Percentiles rank a stretch among this genome's conserved stretches.
Evolutionary conservation across 2,888 invertebrate genomes (phyloP).

Genomic region (Chalcosyrphus nemorum): DNA sequence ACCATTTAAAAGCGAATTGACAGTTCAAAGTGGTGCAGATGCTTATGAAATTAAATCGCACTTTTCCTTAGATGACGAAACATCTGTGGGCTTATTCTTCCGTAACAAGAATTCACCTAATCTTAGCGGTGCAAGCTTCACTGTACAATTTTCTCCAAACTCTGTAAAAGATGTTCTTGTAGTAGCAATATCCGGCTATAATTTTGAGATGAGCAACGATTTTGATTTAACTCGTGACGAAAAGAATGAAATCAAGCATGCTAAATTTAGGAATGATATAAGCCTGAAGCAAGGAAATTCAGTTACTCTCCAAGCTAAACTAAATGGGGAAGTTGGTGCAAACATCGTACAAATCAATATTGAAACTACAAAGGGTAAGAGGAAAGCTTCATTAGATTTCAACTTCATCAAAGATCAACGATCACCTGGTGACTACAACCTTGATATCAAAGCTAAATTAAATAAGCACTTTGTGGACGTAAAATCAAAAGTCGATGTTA

Average conservation of each 20-base stretch:
- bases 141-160: slow-evolving; percentile 70
- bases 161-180: slow-evolving; percentile 73
- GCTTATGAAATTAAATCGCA: slow-evolving; percentile 75
- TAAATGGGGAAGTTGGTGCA: slow-evolving; percentile 84
- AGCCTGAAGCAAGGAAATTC: slow-evolving; percentile 74
- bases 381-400: slow-evolving; percentile 83
- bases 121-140: slow-evolving; percentile 76
- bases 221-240: slow-evolving; percentile 74
- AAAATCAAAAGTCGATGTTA: slow-evolving; percentile 77
- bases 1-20: slow-evolving; percentile 75
- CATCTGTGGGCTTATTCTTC: slow-evolving; percentile 76
- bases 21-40: slow-evolving; percentile 74
- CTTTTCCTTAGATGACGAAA: slow-evolving; percentile 75
- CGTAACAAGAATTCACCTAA: slow-evolving; percentile 76
- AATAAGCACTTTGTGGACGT: slow-evolving; percentile 79
- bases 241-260: slow-evolving; percentile 49
- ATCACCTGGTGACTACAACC: slow-evolving; percentile 82
- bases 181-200: slow-evolving; percentile 75
- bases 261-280: slow-evolving; percentile 74
- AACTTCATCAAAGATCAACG: slow-evolving; percentile 82
- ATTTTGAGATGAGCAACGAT: slow-evolving; percentile 65
- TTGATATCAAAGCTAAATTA: slow-evolving; percentile 84
- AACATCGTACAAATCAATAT: slow-evolving; percentile 84
- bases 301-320: slow-evolving; percentile 75
- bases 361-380: slow-evolving; percentile 84